Evolutionary conservation across 2,797 vertebrate species (phyloP).

Genomic region (Hippocampus kuda): DNA sequence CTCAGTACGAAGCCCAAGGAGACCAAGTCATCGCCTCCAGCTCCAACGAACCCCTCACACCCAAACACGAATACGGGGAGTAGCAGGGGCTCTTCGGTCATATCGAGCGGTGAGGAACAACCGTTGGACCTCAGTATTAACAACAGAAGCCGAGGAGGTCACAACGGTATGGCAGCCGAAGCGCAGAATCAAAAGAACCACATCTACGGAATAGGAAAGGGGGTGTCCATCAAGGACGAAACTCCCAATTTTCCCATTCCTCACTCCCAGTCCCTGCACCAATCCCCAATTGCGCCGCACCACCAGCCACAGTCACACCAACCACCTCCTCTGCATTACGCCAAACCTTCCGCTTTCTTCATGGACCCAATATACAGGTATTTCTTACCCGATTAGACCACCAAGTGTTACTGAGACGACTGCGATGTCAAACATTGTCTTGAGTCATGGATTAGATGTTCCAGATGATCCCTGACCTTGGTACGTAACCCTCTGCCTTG

Average conservation of each 20-base stretch:
- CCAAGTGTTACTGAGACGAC: conserved; percentile 3
- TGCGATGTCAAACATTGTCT: not conserved
- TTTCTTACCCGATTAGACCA: conserved; percentile 70
- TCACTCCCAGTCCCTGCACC: conserved; percentile 72
- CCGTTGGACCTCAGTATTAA: conserved; percentile 94
- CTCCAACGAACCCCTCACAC: conserved; percentile 64
- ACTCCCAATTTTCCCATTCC: conserved; percentile 61
- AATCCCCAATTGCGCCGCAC: conserved; percentile 56
- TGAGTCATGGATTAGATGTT: conserved; percentile 9
- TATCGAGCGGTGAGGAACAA: conserved; percentile 79
- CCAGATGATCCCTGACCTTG: conserved; percentile 49
- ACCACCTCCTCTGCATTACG: conserved; percentile 88
- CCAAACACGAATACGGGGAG: conserved; percentile 47
- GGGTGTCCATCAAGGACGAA: conserved; percentile 67
- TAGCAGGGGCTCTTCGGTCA: conserved; percentile 44
- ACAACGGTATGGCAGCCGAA: conserved; percentile 75
- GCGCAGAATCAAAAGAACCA: conserved; percentile 80
- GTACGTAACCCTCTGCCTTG: conserved; percentile 97
- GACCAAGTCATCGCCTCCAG: conserved; percentile 66
- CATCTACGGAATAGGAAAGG: conserved; percentile 75
- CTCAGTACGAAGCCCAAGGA: conserved; percentile 95
- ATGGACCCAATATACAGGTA: conserved; percentile 99
- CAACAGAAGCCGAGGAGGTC: conserved; percentile 80
- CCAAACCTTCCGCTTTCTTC: conserved; percentile 97
- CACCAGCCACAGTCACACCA: conserved; percentile 76